These are phyloP conservation scores for Vanessa cardui DNA, from an alignment of 2,888 invertebrate genomes.

Conservation along the genomic window DNA sequence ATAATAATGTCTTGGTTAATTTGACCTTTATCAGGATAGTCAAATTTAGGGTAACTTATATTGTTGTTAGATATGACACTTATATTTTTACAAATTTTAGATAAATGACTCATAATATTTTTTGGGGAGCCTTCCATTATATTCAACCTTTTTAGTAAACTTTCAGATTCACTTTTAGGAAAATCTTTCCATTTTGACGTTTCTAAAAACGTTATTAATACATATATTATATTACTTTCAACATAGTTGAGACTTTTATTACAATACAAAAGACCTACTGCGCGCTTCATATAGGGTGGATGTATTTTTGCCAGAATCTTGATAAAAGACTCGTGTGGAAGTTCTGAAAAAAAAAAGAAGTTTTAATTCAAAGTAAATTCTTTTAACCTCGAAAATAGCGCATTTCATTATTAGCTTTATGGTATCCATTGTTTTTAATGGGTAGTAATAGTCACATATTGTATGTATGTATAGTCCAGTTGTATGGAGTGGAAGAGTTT, in stretches of 20 bases:
- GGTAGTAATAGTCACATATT: too few relatives aligned
- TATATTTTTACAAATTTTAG: constrained; percentile 19
- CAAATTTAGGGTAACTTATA: constrained; percentile 51
- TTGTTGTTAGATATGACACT: constrained; percentile 14
- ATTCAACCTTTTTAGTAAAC: constrained; percentile 45
- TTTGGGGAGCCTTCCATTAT: constrained; percentile 48
- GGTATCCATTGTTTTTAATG: too few relatives aligned
- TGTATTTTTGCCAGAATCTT: constrained; percentile 64
- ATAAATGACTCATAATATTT: constrained; percentile 39
- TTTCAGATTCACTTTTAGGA: constrained; percentile 33
- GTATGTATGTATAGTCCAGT: too few relatives aligned
- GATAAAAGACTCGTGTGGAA: constrained; percentile 58
- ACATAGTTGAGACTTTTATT: constrained; percentile 46
- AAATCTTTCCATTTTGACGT: constrained; percentile 54
- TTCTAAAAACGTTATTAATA: constrained; percentile 56
- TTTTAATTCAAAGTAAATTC: neutral
- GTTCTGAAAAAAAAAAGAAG: constrained; percentile 56
- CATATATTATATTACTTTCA: constrained; percentile 56
- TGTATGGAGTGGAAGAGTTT: too few relatives aligned
- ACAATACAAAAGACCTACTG: constrained; percentile 56
- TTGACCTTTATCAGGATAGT: constrained; percentile 27
- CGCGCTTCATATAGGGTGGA: constrained; percentile 64
- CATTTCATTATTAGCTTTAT: too few relatives aligned
- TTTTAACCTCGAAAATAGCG: neutral
- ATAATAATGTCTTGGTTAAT: constrained; percentile 53